A percentile compares a stretch with the other conserved stretches of the same genome.
phyloP scores from a whole-genome alignment of 2,113 vertebrate genomes.

The Paralichthys olivaceus region DNA sequence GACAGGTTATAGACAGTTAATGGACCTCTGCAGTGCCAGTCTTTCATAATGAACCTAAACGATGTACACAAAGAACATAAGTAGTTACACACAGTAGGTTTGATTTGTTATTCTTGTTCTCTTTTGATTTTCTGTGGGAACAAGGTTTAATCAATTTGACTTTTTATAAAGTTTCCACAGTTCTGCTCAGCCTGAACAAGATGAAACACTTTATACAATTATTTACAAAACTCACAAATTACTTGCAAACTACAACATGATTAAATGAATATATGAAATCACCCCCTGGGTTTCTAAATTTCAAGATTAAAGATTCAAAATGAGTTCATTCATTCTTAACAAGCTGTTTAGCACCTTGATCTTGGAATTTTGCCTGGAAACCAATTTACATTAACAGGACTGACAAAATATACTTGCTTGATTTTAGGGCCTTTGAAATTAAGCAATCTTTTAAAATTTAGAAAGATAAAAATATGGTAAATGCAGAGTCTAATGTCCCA shows the following conservation, averaged over 20 bases:
- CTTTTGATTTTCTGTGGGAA: background rate
- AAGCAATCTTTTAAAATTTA: background rate
- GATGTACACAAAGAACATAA: background rate
- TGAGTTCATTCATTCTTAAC: constrained; percentile 10
- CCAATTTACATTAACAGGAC: background rate
- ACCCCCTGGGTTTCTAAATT: background rate
- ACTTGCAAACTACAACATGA: background rate
- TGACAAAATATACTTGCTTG: background rate
- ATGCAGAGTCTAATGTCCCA: background rate
- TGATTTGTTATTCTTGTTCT: background rate
- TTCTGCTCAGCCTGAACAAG: background rate
- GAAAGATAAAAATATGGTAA: background rate
- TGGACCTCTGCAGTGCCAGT: background rate
- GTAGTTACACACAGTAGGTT: background rate
- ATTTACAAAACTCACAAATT: constrained; percentile 9
- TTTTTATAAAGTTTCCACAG: background rate
- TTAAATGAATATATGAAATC: constrained; percentile 6
- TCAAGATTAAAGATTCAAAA: background rate
- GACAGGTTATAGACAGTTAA: background rate
- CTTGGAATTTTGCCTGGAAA: constrained; percentile 9
- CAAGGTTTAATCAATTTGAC: background rate
- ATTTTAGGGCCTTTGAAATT: background rate
- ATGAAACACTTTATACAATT: background rate
- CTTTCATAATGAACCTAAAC: background rate
- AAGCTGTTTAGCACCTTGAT: constrained; percentile 36